These are phyloP conservation scores for Actinernus sp. DNA, from an alignment of 92 coral and sea anemone genomes.

Conservation along the genomic window DNA sequence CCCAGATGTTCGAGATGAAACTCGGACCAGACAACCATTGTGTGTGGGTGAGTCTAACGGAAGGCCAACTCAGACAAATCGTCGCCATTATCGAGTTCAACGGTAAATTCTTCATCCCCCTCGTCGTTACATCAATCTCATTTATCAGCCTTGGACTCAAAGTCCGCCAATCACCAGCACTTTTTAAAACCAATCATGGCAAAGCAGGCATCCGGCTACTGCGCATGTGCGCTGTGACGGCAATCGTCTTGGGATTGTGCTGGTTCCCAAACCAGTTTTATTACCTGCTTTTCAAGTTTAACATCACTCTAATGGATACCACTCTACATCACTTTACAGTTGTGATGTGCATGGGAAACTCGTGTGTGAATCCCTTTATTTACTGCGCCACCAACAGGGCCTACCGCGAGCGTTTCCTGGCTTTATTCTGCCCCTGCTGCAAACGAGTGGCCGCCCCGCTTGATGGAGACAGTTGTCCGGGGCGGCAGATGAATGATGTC, in stretches of 20 bases:
- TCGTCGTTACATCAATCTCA: constrained; percentile 47
- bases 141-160: constrained; percentile 61
- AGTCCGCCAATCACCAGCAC: constrained; percentile 60
- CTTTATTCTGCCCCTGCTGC: constrained; percentile 18
- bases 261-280: constrained; percentile 89
- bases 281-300: constrained; percentile 82
- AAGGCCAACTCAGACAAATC: constrained; percentile 37
- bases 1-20: constrained; percentile 73
- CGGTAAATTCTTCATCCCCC: constrained; percentile 71
- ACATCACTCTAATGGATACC: constrained; percentile 65
- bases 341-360: constrained; percentile 76
- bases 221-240: constrained; percentile 80
- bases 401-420: constrained; percentile 43
- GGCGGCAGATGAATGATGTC: background rate
- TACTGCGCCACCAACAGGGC: constrained; percentile 69
- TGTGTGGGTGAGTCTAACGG: constrained; percentile 56
- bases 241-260: constrained; percentile 60
- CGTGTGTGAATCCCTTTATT: constrained; percentile 79
- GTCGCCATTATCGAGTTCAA: constrained; percentile 69
- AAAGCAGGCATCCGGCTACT: constrained; percentile 71
- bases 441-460: constrained; percentile 6
- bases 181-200: constrained; percentile 67
- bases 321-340: constrained; percentile 71
- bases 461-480: background rate
- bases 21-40: constrained; percentile 35